Evolutionary conservation across 2,888 invertebrate genomes (phyloP), one percentile per base, ranked within the genome.

Genomic region (Ennomos erosarius): DNA sequence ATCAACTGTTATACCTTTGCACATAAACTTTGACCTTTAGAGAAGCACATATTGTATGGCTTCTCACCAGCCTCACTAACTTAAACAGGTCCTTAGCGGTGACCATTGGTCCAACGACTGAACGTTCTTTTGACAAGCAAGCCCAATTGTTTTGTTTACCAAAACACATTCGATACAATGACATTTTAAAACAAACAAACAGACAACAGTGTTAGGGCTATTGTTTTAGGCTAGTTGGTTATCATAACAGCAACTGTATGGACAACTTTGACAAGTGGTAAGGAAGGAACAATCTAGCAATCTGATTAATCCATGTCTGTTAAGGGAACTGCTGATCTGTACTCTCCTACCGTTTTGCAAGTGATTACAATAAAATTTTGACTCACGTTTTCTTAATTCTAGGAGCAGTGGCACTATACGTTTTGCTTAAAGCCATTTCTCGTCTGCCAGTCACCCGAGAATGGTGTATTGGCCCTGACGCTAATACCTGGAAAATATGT

Each of bases 331-430:
- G 26, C 26, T 4, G 26, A 6, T 26, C 26, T 26, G 26, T 26
- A 26, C 26, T 4, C 26, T 26, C 5, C 26, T 26, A 26, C 45
- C 33, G 11, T n/a, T 34, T 0, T 42, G 16, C 10, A 36, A 34
- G 10, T 50, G 2, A 12, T 36, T 16, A 9, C n/a, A 35, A n/a
- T 49, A n/a, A 26, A 48, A 34, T 26, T 26, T 6, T 26, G 1
- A 89, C 95, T 94, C 90, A 97, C 97, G 95, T 94, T 91, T 97
- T 97, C 87, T 97, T 97, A 74, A 97, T 94, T 77, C 97, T 94
- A 47, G 97, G 97, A 13, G 97, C 96, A 8, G 97, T 97, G 45
- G 97, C 96, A 83, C 96, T 96, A 82, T 96, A 96, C 53, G 94
- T 93, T 76, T 92, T 90, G 77, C 85, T 88, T 26, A 92, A 87